A percentile compares a stretch with the other conserved stretches of the same genome.
These are phyloP conservation scores for Biston betularia DNA, from an alignment of 2,888 invertebrate genomes.

Conservation along the genomic window DNA sequence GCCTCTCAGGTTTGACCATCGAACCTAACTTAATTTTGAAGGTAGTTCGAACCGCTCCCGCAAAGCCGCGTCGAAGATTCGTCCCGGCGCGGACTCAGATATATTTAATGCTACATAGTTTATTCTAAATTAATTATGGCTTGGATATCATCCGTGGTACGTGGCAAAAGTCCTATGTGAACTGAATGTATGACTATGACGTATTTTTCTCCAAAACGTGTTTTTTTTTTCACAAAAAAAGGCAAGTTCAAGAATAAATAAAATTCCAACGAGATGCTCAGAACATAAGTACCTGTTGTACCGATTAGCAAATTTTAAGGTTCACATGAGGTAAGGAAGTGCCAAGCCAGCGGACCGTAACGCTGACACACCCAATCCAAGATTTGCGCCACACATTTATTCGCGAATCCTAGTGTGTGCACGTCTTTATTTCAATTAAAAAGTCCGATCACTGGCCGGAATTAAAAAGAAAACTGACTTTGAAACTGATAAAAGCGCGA, in stretches of 20 bases:
- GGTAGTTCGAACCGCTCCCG: too few relatives aligned
- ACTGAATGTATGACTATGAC: too few relatives aligned
- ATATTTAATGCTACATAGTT: too few relatives aligned
- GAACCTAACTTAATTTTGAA: too few relatives aligned
- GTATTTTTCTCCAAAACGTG: neutral
- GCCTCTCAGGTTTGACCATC: too few relatives aligned
- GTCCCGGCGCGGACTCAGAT: too few relatives aligned
- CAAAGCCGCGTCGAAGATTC: too few relatives aligned
- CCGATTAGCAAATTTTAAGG: slow-evolving; percentile 71
- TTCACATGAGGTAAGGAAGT: slow-evolving; percentile 76
- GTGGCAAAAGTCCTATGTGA: too few relatives aligned
- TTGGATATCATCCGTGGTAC: too few relatives aligned
- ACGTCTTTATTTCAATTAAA: slow-evolving; percentile 64
- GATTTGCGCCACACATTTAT: slow-evolving; percentile 73
- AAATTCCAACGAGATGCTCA: slow-evolving; percentile 39
- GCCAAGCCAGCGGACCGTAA: slow-evolving; percentile 66
- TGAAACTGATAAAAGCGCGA: slow-evolving; percentile 31
- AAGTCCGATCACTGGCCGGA: slow-evolving; percentile 15
- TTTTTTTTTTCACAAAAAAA: neutral
- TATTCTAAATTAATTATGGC: too few relatives aligned
- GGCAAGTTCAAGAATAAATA: slow-evolving; percentile 1
- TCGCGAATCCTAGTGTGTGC: slow-evolving; percentile 72
- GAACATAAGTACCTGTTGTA: slow-evolving; percentile 38
- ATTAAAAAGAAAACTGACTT: slow-evolving; percentile 20
- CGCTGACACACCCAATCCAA: slow-evolving; percentile 71